These are phyloP conservation scores for Strongylocentrotus purpuratus DNA, from an alignment of 35 echinoderm and acorn worm genomes.

Conservation along the genomic window DNA sequence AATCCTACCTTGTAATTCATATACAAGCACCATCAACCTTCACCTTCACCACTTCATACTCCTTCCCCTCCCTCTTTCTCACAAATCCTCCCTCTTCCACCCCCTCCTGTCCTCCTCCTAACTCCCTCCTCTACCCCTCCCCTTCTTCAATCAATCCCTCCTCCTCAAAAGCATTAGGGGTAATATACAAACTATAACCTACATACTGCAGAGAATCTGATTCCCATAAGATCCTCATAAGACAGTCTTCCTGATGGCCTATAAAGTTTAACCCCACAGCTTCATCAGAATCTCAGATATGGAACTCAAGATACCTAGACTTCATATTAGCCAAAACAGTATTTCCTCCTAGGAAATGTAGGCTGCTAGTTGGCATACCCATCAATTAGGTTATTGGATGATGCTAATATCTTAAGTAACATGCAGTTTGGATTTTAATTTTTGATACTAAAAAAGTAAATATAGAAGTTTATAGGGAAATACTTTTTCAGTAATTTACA, in stretches of 20 bases:
- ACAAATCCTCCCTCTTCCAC: not conserved
- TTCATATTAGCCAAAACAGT: not conserved
- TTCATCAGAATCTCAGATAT: not conserved
- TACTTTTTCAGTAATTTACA: not conserved
- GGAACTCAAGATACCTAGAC: not conserved
- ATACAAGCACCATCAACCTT: no score
- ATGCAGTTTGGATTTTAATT: not conserved
- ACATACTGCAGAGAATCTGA: not conserved
- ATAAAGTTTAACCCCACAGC: not conserved
- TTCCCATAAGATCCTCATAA: not conserved
- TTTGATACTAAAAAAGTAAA: not conserved
- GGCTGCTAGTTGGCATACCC: not conserved
- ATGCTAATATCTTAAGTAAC: not conserved
- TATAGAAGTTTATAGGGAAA: not conserved
- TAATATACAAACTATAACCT: not conserved
- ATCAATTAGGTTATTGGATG: not conserved
- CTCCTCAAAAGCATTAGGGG: not conserved
- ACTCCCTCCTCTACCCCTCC: no score
- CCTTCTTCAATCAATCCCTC: no score
- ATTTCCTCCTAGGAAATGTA: not conserved
- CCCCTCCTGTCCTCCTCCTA: not conserved
- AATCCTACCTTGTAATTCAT: no score
- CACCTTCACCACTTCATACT: not conserved
- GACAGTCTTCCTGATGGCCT: not conserved
- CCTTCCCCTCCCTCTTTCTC: not conserved